Percentiles rank a stretch among this genome's conserved stretches.
These are phyloP conservation scores for Karalla daura DNA, from an alignment of 2,797 vertebrate species.

Conservation along the genomic window DNA sequence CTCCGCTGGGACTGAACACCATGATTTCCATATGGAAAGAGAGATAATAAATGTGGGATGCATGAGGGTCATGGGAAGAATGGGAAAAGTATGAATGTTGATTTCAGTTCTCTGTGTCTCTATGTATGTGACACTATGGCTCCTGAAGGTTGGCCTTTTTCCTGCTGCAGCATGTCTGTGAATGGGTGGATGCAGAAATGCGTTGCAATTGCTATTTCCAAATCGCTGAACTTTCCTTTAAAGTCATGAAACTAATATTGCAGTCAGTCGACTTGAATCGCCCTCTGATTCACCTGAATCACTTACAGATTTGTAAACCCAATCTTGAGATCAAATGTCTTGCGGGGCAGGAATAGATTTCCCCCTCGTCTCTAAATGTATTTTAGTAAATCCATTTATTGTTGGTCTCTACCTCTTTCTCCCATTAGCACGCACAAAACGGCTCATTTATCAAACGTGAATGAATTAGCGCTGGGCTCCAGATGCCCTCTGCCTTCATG, in stretches of 20 bases:
- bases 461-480: constrained; percentile 68
- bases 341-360: constrained; percentile 18
- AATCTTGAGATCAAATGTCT: constrained; percentile 46
- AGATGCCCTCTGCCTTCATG: constrained; percentile 61
- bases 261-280: neutral
- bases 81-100: too few species aligned
- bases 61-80: neutral
- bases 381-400: constrained; percentile 60
- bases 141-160: neutral
- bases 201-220: neutral
- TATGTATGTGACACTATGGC: neutral
- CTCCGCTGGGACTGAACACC: neutral
- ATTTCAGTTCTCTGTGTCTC: too few species aligned
- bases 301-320: constrained; percentile 37
- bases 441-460: constrained; percentile 63
- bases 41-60: neutral
- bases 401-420: constrained; percentile 46
- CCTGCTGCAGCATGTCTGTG: neutral
- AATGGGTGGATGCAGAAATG: neutral
- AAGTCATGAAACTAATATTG: neutral
- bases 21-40: neutral
- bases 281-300: constrained; percentile 27
- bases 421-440: constrained; percentile 55
- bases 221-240: neutral
- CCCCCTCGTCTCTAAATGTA: constrained; percentile 26